Base-by-base conservation (phyloP, 2,888 invertebrate genomes). In the Hypolimnas misippus region DNA sequence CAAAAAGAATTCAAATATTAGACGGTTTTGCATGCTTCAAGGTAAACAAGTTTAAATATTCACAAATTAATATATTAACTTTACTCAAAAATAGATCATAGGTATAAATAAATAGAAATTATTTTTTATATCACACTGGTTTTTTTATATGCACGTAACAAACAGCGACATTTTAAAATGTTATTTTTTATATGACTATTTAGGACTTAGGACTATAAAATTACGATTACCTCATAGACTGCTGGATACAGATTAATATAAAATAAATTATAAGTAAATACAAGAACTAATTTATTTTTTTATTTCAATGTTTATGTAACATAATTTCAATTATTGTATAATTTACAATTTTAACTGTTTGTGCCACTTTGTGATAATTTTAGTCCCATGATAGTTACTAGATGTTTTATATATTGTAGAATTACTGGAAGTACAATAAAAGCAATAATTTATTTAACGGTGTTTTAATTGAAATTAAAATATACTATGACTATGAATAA, bases 401-500 rank as follows among this genome's bases (percentile, higher is more conserved):
- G 25, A 60, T 59, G 57, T 67, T 65, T 50, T 63, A 44, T 63
- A 58, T 65, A 62, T 59, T 64, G 62, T 56, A 62, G 64, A 69
- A 70, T 69, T 65, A 60, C 62, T 29, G 53, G 59, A 69, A 74
- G 67, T 66, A 70, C 67, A 78, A 76, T 74, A 76, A 76, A 75
- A 74, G 29, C 72, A 52, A 52, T 63, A 65, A 74, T 75, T 74
- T 71, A 72, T 65, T 67, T 68, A 64, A 57, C 5, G 33, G 58
- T 67, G 31, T 65, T 70, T 68, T 67, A 65, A 70, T 73, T 73
- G 67, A 66, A 75, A 73, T 71, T 56, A 66, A 52, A 58, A 58
- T 62, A 52, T 35, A 44, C 59, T 62, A 68, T 65, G 55, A 35
- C 74, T 79, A 77, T 64, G 71, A 74, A 71, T 77, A 77, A 70